Conservation (phyloP, 1,140 invertebrate species). For the Pogonognathellus flavescens region DNA sequence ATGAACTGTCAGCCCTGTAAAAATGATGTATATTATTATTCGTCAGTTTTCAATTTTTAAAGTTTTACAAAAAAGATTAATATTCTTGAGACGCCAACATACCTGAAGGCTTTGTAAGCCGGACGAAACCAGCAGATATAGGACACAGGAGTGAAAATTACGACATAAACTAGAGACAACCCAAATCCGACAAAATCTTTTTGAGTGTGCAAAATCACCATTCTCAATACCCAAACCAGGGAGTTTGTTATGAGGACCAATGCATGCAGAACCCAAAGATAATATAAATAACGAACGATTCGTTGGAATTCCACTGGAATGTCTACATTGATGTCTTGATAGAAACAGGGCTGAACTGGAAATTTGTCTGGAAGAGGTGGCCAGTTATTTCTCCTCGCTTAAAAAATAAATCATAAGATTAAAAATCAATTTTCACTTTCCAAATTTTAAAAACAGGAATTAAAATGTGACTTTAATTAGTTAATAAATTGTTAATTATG, state of each 20-base stretch:
- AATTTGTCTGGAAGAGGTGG: slow-evolving; percentile 93
- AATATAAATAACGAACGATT: slow-evolving; percentile 93
- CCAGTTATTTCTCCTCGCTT: slow-evolving; percentile 95
- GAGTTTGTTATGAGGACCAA: slow-evolving; percentile 88
- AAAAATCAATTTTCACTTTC: no score
- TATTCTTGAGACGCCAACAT: slow-evolving; percentile 59
- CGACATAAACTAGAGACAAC: slow-evolving; percentile 88
- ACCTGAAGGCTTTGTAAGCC: slow-evolving; percentile 89
- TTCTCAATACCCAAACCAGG: slow-evolving; percentile 81
- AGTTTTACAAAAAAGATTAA: slow-evolving; percentile 64
- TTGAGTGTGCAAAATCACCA: slow-evolving; percentile 70
- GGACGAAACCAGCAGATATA: slow-evolving; percentile 97
- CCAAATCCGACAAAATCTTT: slow-evolving; percentile 85
- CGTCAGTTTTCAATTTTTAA: no score
- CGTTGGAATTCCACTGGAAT: slow-evolving; percentile 98
- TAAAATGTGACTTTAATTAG: no score
- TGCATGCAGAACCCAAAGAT: slow-evolving; percentile 96
- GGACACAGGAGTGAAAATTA: slow-evolving; percentile 95
- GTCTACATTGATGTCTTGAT: slow-evolving; percentile 99
- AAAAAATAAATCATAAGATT: slow-evolving; percentile 68
- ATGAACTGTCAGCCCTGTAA: slow-evolving; percentile 94
- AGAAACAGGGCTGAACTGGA: slow-evolving; percentile 97
- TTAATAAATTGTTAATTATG: no score
- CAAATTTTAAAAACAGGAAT: no score
- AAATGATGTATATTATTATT: no score